Evolutionary conservation across 1,140 invertebrate genomes (phyloP).

Genomic region (Heliconius himera): DNA sequence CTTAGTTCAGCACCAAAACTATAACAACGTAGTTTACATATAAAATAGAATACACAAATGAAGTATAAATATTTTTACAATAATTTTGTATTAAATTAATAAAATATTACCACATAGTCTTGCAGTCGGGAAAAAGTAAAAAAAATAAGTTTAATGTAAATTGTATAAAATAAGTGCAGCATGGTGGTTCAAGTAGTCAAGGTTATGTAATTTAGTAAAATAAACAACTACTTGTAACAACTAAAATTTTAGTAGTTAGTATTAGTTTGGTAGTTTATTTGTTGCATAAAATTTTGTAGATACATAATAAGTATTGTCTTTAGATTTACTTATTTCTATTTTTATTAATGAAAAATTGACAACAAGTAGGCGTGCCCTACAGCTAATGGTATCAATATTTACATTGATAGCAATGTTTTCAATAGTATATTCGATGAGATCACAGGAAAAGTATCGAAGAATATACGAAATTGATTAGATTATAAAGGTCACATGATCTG

Average conservation of each 20-base stretch:
- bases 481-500: conserved; percentile 52
- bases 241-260: background rate
- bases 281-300: no score
- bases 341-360: background rate
- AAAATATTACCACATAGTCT: no score
- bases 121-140: no score
- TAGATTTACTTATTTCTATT: background rate
- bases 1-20: no score
- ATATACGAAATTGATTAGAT: conserved; percentile 66
- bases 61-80: no score
- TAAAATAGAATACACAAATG: no score
- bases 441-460: conserved; percentile 68
- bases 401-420: conserved; percentile 30
- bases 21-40: no score
- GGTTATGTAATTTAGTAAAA: background rate
- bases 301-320: background rate
- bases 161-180: no score
- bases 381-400: conserved; percentile 15
- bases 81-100: no score
- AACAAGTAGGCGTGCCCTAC: background rate
- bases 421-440: conserved; percentile 53
- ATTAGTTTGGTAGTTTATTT: background rate
- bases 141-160: no score
- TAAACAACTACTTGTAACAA: background rate
- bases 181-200: no score